Base-by-base conservation (phyloP, 2,797 vertebrate species). In the Lophius americanus region DNA sequence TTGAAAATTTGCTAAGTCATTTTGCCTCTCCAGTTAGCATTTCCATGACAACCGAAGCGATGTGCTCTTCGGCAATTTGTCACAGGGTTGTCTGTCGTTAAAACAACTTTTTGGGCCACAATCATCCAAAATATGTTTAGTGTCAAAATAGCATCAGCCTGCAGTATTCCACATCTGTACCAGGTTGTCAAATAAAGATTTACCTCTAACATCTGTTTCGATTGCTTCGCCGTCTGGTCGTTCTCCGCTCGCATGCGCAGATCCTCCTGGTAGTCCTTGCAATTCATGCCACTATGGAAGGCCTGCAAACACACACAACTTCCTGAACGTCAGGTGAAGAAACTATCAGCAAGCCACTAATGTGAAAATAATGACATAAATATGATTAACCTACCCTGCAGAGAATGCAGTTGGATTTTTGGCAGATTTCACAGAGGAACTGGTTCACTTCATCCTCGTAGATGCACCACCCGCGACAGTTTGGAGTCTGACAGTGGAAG, bases 391-490 rank as follows among this genome's bases (percentile, higher is more conserved):
- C 5, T 79, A 96, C 96, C 94, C 95, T 95, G 92, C 96, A 97
- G 54, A 96, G 91, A 13, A 97, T 89, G 80, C 96, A 97, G 90
- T 95, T 97, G 64, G 78, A 77, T 10, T 91, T 79, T 0, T 42
- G 1, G 53, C 96, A 97, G 79, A 95, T 92, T 0, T 93, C 88
- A 13, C 96, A 97, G 38, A 33, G 13, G 50, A 96, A 97, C 82
- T 95, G 91, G 0, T 97, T 92, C 75, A 96, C 95, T 2, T 96
- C 94, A 0, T 96, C 96, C 89, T 96, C 96, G 5, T 95, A 96
- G 91, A 96, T 93, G 84, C 96, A 97, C 96, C 96, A 97, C 2
- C 96, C 95, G 32, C 84, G 85, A 69, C 96, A 97, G 92, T 97
- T 95, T 0, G 88, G 83, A 0, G 95, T 96, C 91, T 95, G 94